phyloP scores from a whole-genome alignment of 2,888 invertebrate species.

The Elysia crispata region DNA sequence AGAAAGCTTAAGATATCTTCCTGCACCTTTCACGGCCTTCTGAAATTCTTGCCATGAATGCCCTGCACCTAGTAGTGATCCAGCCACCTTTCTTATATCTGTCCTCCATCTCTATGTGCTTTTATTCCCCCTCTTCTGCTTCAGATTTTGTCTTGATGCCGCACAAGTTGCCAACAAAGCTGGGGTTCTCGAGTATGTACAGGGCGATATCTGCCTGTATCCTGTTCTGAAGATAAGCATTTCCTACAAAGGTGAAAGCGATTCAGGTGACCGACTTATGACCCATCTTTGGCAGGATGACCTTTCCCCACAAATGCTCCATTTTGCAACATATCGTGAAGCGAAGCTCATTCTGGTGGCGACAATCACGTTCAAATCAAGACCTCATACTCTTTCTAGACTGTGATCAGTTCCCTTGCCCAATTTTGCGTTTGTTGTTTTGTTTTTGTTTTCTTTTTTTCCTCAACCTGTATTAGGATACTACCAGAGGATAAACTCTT shows the following conservation, averaged over 20 bases:
- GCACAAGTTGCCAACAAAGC: constrained; percentile 34
- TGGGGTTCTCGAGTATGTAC: constrained; percentile 1
- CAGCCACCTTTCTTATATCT: background rate
- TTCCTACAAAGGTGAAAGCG: constrained; percentile 35
- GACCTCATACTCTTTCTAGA: background rate
- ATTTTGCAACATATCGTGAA: constrained; percentile 17
- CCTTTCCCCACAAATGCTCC: constrained; percentile 19
- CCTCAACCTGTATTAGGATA: too few species aligned
- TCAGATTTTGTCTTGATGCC: constrained; percentile 45
- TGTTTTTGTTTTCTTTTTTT: too few species aligned
- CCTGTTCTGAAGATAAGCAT: constrained; percentile 41
- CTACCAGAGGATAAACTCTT: too few species aligned
- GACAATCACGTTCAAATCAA: constrained; percentile 42
- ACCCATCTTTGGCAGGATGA: constrained; percentile 46
- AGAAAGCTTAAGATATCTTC: too few species aligned
- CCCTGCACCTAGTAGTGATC: background rate
- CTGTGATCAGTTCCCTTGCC: too few species aligned
- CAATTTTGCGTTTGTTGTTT: background rate
- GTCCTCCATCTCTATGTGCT: background rate
- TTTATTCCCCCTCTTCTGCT: background rate
- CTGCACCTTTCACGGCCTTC: too few species aligned
- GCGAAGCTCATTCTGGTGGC: constrained; percentile 1
- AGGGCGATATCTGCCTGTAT: constrained; percentile 44
- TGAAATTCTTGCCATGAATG: too few species aligned
- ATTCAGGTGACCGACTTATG: constrained; percentile 27